A percentile compares a stretch with the other conserved stretches of the same genome.
phyloP scores from a whole-genome alignment of 2,888 invertebrate genomes.

The Cheilosia pagana region DNA sequence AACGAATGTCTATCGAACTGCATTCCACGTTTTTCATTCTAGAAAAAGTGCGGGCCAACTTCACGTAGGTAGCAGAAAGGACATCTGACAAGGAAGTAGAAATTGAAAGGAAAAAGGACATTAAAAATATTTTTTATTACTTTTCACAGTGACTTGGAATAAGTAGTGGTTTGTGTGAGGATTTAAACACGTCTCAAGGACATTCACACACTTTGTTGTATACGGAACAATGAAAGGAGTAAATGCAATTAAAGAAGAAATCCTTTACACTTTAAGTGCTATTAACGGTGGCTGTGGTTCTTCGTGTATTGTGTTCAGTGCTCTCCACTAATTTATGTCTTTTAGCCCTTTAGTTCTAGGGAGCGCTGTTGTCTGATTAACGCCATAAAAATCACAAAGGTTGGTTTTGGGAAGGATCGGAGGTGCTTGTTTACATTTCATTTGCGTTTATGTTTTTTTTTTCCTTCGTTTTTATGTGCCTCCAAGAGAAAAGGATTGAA shows the following conservation, averaged over 20 bases:
- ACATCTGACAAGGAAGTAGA: slow-evolving; percentile 18
- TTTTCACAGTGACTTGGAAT: slow-evolving; percentile 51
- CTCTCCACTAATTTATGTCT: slow-evolving; percentile 45
- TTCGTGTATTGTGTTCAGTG: background rate
- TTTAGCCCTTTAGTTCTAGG: slow-evolving; percentile 27
- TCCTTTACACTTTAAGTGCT: slow-evolving; percentile 40
- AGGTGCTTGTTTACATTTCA: slow-evolving; percentile 60
- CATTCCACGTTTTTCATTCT: too few relatives aligned
- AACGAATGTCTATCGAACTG: too few relatives aligned
- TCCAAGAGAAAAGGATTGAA: slow-evolving; percentile 23
- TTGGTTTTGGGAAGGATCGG: slow-evolving; percentile 30
- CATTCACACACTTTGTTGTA: slow-evolving; percentile 17
- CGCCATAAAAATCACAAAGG: slow-evolving; percentile 28
- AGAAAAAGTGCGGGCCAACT: too few relatives aligned
- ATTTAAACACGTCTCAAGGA: slow-evolving; percentile 48
- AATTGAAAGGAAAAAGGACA: slow-evolving; percentile 7
- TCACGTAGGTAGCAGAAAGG: too few relatives aligned
- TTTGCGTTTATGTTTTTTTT: slow-evolving; percentile 34
- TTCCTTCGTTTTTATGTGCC: slow-evolving; percentile 14
- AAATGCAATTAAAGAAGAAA: slow-evolving; percentile 43
- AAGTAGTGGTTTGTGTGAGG: slow-evolving; percentile 36
- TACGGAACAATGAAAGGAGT: slow-evolving; percentile 11
- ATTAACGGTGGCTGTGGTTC: slow-evolving; percentile 19
- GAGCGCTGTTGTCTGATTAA: slow-evolving; percentile 43
- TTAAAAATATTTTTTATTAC: slow-evolving; percentile 55